Evolutionary conservation across 1,140 invertebrate genomes (phyloP).

Genomic region (Melanaphis sacchari): DNA sequence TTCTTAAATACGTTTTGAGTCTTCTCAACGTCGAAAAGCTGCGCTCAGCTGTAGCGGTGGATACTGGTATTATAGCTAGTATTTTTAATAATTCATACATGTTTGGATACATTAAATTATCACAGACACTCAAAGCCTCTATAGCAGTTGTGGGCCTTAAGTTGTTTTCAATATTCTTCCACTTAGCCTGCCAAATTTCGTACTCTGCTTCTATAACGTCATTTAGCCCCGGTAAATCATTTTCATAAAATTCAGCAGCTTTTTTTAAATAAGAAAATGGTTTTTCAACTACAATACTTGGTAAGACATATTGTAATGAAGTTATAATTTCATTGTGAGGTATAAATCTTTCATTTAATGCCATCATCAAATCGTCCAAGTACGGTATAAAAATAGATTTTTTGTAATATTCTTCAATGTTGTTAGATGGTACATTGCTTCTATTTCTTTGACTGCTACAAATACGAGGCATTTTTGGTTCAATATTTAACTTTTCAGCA

Average conservation of each 20-base stretch:
- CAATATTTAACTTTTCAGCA: neutral
- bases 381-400: too few relatives aligned
- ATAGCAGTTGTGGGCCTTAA: neutral
- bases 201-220: neutral
- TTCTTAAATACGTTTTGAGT: neutral
- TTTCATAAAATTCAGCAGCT: neutral
- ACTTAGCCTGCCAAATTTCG: neutral
- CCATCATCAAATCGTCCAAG: neutral
- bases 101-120: too few relatives aligned
- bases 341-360: slow-evolving; percentile 6
- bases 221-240: neutral
- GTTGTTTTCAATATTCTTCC: neutral
- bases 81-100: neutral
- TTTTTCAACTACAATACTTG: neutral
- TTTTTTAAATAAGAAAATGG: slow-evolving; percentile 1
- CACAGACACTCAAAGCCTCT: neutral
- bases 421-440: neutral
- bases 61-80: neutral
- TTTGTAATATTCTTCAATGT: neutral
- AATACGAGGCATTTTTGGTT: neutral
- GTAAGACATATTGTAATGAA: neutral
- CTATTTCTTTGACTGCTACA: neutral
- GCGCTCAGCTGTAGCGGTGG: neutral
- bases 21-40: neutral
- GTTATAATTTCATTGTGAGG: slow-evolving; percentile 1